phyloP scores from a whole-genome alignment of 23 tunicate genomes.

The Phallusia fumigata region DNA sequence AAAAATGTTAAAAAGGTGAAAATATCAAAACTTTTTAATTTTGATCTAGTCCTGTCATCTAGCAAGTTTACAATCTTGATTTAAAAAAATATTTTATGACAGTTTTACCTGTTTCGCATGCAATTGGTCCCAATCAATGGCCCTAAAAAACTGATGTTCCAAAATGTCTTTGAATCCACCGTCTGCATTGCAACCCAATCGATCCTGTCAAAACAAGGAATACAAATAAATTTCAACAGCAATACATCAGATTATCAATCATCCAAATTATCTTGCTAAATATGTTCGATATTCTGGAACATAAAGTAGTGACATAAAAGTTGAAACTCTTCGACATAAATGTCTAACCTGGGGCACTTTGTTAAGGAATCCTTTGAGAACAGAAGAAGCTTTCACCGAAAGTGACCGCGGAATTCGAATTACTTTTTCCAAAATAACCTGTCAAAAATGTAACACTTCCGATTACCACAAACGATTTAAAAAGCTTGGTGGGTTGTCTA shows the following conservation, averaged over 20 bases:
- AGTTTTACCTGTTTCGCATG: constrained; percentile 60
- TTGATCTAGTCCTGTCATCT: no score
- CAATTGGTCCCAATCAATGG: constrained; percentile 85
- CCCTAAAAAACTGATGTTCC: constrained; percentile 74
- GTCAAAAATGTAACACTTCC: no score
- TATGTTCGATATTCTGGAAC: no score
- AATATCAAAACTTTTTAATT: neutral
- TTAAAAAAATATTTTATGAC: no score
- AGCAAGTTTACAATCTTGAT: no score
- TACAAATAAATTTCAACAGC: neutral
- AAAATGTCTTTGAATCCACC: constrained; percentile 93
- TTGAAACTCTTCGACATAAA: no score
- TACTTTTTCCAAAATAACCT: constrained; percentile 95
- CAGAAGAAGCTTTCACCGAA: constrained; percentile 86
- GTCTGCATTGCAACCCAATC: constrained; percentile 88
- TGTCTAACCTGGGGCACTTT: constrained; percentile 65
- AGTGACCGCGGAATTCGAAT: constrained; percentile 94
- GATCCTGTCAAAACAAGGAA: constrained; percentile 35
- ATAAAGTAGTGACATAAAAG: no score
- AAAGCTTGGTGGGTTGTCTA: no score
- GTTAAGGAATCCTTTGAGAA: constrained; percentile 94
- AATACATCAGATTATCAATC: neutral
- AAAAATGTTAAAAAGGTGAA: neutral
- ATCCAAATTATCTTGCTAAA: no score
- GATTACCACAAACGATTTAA: no score